These are phyloP conservation scores for Lasioglossum albipes DNA, from an alignment of 1,140 invertebrate species.

Conservation along the genomic window DNA sequence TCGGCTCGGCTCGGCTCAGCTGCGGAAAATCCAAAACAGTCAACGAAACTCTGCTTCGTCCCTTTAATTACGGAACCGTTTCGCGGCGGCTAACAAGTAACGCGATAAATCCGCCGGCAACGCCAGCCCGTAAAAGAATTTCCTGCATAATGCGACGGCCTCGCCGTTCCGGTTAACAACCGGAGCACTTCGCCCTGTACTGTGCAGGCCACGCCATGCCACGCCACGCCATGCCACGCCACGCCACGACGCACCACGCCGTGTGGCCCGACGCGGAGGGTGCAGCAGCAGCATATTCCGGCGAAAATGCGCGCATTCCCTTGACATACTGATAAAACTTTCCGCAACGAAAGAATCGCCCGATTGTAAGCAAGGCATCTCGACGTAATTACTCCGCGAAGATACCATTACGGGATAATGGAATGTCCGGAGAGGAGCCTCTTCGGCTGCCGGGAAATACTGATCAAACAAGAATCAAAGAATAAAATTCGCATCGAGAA, in stretches of 20 bases:
- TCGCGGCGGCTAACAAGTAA: not conserved
- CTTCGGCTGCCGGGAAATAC: conserved; percentile 19
- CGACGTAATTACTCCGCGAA: conserved; percentile 38
- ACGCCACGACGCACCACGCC: too few relatives aligned
- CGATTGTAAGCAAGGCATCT: conserved; percentile 23
- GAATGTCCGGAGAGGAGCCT: conserved; percentile 9
- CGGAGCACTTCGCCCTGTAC: not conserved
- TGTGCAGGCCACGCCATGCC: too few relatives aligned
- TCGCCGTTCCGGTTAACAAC: conserved; percentile 21
- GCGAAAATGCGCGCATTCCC: not conserved
- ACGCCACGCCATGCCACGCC: too few relatives aligned
- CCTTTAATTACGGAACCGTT: conserved; percentile 22
- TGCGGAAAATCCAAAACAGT: not conserved
- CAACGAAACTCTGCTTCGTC: not conserved
- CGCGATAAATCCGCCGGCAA: conserved; percentile 19
- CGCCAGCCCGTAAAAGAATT: conserved; percentile 18
- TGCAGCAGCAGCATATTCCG: conserved; percentile 12
- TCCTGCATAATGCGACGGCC: conserved; percentile 27
- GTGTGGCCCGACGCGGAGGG: too few relatives aligned
- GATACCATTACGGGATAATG: conserved; percentile 43
- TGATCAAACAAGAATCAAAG: conserved; percentile 49
- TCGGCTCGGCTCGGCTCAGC: too few relatives aligned
- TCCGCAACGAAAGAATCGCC: conserved; percentile 31
- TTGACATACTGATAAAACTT: conserved; percentile 37
- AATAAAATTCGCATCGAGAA: conserved; percentile 49